Evolutionary conservation across 1,140 invertebrate species (phyloP).

Genomic region (Caerostris extrusa): DNA sequence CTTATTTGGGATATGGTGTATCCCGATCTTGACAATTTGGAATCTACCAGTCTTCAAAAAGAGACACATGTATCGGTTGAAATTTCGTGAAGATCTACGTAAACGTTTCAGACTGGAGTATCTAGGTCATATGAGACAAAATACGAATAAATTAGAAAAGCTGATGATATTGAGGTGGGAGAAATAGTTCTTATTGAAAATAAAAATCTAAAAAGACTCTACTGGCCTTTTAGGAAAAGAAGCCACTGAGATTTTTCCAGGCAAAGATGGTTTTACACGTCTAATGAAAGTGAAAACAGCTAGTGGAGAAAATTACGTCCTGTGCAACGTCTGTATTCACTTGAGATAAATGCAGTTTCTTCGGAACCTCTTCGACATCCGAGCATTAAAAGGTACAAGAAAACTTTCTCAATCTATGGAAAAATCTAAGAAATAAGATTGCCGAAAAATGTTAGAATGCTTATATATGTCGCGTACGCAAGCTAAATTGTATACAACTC

Average conservation of each 20-base stretch:
- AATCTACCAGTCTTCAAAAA: not conserved
- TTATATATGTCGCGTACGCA: not conserved
- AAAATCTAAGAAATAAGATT: not conserved
- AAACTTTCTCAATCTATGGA: not conserved
- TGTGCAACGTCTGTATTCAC: slow-evolving; percentile 31
- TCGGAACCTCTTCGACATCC: not conserved
- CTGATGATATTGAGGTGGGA: not conserved
- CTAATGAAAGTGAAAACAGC: not conserved
- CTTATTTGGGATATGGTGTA: not conserved
- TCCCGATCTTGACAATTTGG: not conserved
- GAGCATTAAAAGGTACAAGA: not conserved
- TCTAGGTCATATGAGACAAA: slow-evolving; percentile 14
- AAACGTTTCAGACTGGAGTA: slow-evolving; percentile 41
- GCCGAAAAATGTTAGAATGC: not conserved
- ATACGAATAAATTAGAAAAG: not conserved
- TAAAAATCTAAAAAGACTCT: not conserved
- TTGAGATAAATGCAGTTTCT: not conserved
- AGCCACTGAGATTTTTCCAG: not conserved
- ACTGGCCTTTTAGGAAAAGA: not conserved
- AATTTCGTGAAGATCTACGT: not conserved
- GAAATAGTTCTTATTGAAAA: slow-evolving; percentile 34
- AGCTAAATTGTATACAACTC: too few species aligned
- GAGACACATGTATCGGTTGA: not conserved
- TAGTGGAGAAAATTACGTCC: not conserved
- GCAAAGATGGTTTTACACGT: not conserved